Evolutionary conservation across 2,797 vertebrate species (phyloP).

Genomic region (Gallirallus australis): DNA sequence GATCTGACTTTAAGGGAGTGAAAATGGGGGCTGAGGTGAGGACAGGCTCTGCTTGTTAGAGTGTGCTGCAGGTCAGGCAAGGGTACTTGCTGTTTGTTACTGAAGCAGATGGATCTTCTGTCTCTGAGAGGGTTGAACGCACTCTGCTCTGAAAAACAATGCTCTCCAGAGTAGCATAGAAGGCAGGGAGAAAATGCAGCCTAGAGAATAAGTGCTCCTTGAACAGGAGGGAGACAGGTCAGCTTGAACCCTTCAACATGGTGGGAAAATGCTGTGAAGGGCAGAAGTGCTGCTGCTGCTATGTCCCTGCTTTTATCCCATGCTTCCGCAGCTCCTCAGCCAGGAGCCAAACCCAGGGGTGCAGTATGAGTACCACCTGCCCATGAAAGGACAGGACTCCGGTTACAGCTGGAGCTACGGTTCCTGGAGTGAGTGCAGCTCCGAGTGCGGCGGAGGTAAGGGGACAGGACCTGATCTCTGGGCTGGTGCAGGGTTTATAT

Average conservation of each 20-base stretch:
- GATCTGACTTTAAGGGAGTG: not conserved
- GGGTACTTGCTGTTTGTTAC: not conserved
- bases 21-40: not conserved
- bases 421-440: constrained; percentile 92
- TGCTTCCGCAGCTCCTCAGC: constrained; percentile 87
- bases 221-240: not conserved
- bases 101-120: not conserved
- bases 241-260: not conserved
- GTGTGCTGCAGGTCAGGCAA: not conserved
- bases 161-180: not conserved
- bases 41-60: not conserved
- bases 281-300: not conserved
- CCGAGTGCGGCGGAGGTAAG: constrained; percentile 92
- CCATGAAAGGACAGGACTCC: constrained; percentile 66
- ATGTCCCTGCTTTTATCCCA: not conserved
- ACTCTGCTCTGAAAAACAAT: not conserved
- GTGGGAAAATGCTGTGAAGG: not conserved
- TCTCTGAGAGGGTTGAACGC: not conserved
- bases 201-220: not conserved
- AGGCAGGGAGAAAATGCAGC: not conserved
- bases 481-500: not conserved
- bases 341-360: constrained; percentile 91
- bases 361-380: constrained; percentile 90
- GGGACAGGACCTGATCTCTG: too few relatives aligned
- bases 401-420: constrained; percentile 92